Base-by-base conservation (phyloP, 2,888 invertebrate genomes). In the Serrognathus titanus region DNA sequence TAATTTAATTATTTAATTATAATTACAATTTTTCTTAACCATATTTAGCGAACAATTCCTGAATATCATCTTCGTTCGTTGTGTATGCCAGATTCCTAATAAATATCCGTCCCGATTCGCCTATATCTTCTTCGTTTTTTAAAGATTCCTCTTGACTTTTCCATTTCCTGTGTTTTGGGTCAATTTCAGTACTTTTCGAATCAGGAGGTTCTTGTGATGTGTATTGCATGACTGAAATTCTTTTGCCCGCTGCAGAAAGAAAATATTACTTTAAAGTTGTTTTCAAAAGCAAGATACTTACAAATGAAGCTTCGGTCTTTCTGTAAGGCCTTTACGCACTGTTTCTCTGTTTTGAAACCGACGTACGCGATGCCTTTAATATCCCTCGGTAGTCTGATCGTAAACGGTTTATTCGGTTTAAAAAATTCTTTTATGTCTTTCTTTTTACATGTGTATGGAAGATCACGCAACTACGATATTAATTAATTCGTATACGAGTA, bases 101-200 rank as follows among this genome's bases (percentile, higher is more conserved):
- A 80, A 94, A 98, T 69, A 98, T 89, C 65, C 90, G 85, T 1
- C 98, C 98, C 63, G 96, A 94, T 73, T 94, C 94, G 0, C 88
- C 90, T 58, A 94, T 89, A 62, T 83, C 84, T 74, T 94, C 94
- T 75, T 89, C 91, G 69, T 84, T 83, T 67, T 84, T 83, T 1
- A 89, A 65, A 9, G 79, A 77, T 39, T 86, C 84, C 71, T 85
- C 83, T 70, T 88, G 86, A 12, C 79, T 78, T 58, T 80, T 79
- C 87, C 88, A 88, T 65, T 82, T 84, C 1, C 74, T 65, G 60
- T 79, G 78, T 35, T 72, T 70, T 10, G 62, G 11, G 41, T 71
- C 63, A 8, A 66, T 65, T 41, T 60, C 63, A 10, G 66, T 63
- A 36, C 66, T 59, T 36, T 66, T 60, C 2, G 54, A 57, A 2